phyloP scores from a whole-genome alignment of 2,797 vertebrate species.

The Anguilla obscura region DNA sequence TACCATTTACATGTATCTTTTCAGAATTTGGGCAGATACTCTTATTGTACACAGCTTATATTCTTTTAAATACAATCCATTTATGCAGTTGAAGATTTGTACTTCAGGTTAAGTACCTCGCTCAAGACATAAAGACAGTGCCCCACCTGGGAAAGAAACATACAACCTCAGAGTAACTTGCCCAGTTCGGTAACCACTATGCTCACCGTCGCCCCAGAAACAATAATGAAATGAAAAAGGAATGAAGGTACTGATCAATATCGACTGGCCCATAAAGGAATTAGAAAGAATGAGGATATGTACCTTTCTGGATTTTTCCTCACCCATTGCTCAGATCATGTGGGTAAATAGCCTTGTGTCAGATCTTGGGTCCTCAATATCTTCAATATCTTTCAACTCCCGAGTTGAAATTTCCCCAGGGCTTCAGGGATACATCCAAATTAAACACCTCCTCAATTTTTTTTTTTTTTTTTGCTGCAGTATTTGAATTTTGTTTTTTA shows the following conservation, averaged over 20 bases:
- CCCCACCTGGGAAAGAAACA: neutral
- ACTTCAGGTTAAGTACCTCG: neutral
- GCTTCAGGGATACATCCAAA: neutral
- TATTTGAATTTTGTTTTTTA: neutral
- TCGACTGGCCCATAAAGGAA: neutral
- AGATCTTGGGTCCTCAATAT: neutral
- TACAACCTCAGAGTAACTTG: neutral
- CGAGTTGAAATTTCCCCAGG: slow-evolving; percentile 3
- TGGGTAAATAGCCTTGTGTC: neutral
- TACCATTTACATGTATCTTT: neutral
- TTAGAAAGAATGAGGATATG: neutral
- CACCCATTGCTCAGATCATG: neutral
- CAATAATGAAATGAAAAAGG: neutral
- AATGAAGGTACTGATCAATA: neutral
- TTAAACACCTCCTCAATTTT: neutral
- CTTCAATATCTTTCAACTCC: neutral
- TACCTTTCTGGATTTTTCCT: neutral
- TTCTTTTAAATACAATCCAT: neutral
- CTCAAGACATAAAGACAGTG: neutral
- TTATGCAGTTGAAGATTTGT: neutral
- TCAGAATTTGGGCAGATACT: neutral
- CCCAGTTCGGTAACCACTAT: neutral
- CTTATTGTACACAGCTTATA: neutral
- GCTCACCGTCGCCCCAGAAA: neutral
- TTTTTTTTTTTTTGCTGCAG: neutral